phyloP scores from a whole-genome alignment of 2,888 invertebrate species.

The Hirtodrosophila alboralis region DNA sequence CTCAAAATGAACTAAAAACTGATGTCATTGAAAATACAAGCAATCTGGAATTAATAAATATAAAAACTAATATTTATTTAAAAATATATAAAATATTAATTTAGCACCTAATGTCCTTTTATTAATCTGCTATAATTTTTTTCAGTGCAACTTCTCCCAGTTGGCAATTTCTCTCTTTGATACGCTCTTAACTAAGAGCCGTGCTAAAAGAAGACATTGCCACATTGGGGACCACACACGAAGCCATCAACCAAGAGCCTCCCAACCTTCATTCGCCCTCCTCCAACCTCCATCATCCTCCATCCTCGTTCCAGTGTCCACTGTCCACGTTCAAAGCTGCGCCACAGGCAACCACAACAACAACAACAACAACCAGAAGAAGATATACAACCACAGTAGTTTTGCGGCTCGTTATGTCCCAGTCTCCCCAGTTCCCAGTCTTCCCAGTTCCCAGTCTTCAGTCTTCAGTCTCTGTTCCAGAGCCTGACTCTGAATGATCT shows the following conservation, averaged over 20 bases:
- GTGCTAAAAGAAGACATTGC: slow-evolving; percentile 63
- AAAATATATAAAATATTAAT: too few relatives aligned
- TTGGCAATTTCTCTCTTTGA: slow-evolving; percentile 8
- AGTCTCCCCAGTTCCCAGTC: slow-evolving; percentile 19
- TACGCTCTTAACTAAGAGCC: slow-evolving; percentile 45
- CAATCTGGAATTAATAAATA: too few relatives aligned
- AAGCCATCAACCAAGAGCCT: slow-evolving; percentile 44
- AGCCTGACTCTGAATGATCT: slow-evolving; percentile 16
- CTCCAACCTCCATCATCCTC: slow-evolving; percentile 2
- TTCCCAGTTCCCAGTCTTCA: slow-evolving; percentile 9
- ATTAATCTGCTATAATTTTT: background rate
- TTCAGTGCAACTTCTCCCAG: background rate
- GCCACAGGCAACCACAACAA: slow-evolving; percentile 62
- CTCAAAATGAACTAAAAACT: too few relatives aligned
- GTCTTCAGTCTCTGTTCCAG: background rate
- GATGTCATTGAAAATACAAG: too few relatives aligned
- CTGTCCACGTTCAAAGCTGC: slow-evolving; percentile 26
- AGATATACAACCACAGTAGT: slow-evolving; percentile 61
- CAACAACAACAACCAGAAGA: slow-evolving; percentile 27
- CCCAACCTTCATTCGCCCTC: too few relatives aligned
- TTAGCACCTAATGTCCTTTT: too few relatives aligned
- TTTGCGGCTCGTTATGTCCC: slow-evolving; percentile 71
- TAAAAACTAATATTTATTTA: too few relatives aligned
- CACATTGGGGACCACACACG: slow-evolving; percentile 75
- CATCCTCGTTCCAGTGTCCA: slow-evolving; percentile 2